A percentile compares a stretch with the other conserved stretches of the same genome.
Evolutionary conservation across 2,797 vertebrate genomes (phyloP).

Genomic region (Pangasius larnaudii): DNA sequence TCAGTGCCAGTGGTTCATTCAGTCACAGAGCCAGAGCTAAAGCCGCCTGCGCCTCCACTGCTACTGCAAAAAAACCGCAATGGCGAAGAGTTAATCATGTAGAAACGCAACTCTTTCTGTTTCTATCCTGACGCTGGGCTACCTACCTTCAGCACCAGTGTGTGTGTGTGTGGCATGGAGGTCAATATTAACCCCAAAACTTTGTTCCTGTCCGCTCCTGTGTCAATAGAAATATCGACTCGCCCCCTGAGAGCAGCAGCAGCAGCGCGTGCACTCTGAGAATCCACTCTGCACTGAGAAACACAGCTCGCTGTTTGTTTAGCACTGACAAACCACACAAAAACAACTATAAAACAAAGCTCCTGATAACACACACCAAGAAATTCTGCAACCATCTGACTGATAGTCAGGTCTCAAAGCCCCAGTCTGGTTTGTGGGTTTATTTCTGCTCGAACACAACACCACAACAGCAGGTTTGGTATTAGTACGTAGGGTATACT

Average conservation of each 20-base stretch:
- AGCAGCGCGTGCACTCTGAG: background rate
- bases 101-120: background rate
- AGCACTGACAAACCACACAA: background rate
- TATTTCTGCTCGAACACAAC: background rate
- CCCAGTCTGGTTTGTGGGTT: background rate
- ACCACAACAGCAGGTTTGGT: background rate
- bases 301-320: background rate
- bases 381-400: background rate
- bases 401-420: background rate
- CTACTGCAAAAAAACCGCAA: background rate
- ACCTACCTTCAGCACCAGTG: background rate
- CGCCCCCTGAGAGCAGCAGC: background rate
- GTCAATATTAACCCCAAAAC: constrained; percentile 2
- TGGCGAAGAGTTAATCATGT: background rate
- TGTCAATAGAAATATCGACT: background rate
- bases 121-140: background rate
- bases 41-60: background rate
- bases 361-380: background rate
- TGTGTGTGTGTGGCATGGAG: background rate
- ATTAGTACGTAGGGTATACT: background rate
- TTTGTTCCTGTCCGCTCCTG: background rate
- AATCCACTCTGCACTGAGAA: background rate
- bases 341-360: background rate
- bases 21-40: background rate
- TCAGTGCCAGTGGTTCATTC: background rate